Base-by-base conservation (phyloP, 2,797 vertebrate species). In the Clarias laeviceps region DNA sequence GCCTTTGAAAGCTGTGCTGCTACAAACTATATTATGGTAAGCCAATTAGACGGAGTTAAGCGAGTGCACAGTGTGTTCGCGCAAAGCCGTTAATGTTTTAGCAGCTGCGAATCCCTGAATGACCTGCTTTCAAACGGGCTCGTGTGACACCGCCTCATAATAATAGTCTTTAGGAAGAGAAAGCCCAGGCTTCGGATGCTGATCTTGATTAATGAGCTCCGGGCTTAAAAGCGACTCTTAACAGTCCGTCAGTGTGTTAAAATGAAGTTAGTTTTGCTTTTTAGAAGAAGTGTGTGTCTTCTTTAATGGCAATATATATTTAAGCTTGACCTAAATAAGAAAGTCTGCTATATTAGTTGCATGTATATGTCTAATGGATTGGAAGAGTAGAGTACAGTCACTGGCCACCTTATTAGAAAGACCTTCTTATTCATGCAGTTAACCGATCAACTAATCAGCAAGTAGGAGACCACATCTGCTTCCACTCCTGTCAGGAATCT, bases 31-130 rank as follows among this genome's bases (percentile, higher is more conserved):
- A 80, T 86, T 82, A 69, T 82, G 68, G 73, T 86, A 80, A 82
- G 68, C 79, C 73, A 74, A 86, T 87, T 86, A 86, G 84, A 45
- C 64, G 29, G 66, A 73, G 70, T 66, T 82, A 45, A 74, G 37
- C 34, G 56, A 73, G 54, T 7, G 34, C 70, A 11, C 64, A 62
- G 82, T 64, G 72, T 79, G 83, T 88, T 83, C 59, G 59, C 29
- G 65, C n/a, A 70, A 80, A 80, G 77, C 61, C n/a, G 45, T 85
- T 83, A 54, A 87, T 87, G 84, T 87, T 88, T 66, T 34, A 77
- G 76, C 76, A 66, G 34, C 77, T 83, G 32, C 37, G 80, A 85
- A 83, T 84, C 82, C 77, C 65, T 84, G 68, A 82, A 88, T 82
- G 79, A 82, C 87, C 61, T 62, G 70, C 7, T 87, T 83, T 89